Percentiles rank a stretch among this genome's conserved stretches.
phyloP scores from a whole-genome alignment of 2,113 vertebrate species.

The Engraulis encrasicolus region DNA sequence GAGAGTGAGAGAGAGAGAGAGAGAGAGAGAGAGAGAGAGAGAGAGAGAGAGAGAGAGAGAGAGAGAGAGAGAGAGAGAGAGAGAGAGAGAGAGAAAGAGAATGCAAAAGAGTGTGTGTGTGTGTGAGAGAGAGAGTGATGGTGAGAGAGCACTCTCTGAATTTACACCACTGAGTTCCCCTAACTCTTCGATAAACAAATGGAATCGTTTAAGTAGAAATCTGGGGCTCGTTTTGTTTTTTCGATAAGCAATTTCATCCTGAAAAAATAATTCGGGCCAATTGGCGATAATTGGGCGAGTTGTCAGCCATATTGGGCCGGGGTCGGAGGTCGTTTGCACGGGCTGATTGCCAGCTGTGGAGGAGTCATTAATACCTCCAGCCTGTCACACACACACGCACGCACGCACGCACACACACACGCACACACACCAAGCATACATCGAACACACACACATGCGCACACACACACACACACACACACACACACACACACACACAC shows the following conservation, averaged over 20 bases:
- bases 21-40: background rate
- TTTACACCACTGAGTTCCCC: background rate
- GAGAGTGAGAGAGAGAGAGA: background rate
- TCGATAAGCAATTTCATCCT: slow-evolving; percentile 65
- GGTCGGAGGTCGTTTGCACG: slow-evolving; percentile 58
- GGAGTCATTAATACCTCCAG: slow-evolving; percentile 43
- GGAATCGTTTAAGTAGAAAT: slow-evolving; percentile 40
- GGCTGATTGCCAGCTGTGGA: slow-evolving; percentile 66
- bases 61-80: background rate
- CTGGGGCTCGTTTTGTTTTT: background rate
- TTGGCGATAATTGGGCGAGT: slow-evolving; percentile 68
- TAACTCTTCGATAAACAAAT: slow-evolving; percentile 35
- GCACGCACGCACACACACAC: slow-evolving; percentile 33
- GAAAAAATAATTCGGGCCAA: slow-evolving; percentile 68
- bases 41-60: background rate
- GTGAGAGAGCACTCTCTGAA: slow-evolving; percentile 6
- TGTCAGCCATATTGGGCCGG: slow-evolving; percentile 48
- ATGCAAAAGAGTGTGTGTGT: background rate
- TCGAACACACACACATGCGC: background rate
- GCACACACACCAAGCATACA: background rate
- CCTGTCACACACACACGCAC: slow-evolving; percentile 56
- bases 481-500: slow-evolving; percentile 9
- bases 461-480: background rate
- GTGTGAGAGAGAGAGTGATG: background rate
- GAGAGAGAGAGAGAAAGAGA: background rate